phyloP scores from a whole-genome alignment of 2,888 invertebrate species.

The Crocallis elinguaria region DNA sequence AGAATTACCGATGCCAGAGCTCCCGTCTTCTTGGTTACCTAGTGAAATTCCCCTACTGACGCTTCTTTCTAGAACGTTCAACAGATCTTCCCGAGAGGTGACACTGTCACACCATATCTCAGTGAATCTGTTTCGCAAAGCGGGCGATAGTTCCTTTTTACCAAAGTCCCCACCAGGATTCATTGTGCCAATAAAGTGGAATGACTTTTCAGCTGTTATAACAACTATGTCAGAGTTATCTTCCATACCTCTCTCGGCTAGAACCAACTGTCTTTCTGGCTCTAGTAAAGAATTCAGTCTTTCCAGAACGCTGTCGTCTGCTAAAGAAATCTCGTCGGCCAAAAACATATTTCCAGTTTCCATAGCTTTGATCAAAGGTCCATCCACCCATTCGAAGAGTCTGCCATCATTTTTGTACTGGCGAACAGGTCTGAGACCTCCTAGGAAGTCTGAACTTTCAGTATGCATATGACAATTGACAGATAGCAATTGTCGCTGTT shows the following conservation, averaged over 20 bases:
- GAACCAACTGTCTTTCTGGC: conserved; percentile 94
- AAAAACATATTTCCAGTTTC: conserved; percentile 93
- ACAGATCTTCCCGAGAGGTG: conserved; percentile 89
- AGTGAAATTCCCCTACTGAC: conserved; percentile 83
- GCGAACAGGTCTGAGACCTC: conserved; percentile 96
- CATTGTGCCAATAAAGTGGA: conserved; percentile 98
- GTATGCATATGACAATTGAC: conserved; percentile 99
- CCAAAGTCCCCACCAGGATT: conserved; percentile 99
- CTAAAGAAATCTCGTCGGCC: conserved; percentile 99
- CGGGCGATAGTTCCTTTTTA: conserved; percentile 99
- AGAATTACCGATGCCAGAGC: conserved; percentile 86
- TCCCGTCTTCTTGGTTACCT: conserved; percentile 80
- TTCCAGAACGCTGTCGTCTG: conserved; percentile 99
- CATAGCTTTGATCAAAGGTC: conserved; percentile 97
- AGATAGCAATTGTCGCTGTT: conserved; percentile 87
- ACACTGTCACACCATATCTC: conserved; percentile 98
- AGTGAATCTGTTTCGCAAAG: conserved; percentile 98
- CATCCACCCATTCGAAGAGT: conserved; percentile 99
- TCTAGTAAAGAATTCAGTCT: conserved; percentile 97
- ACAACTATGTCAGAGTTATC: conserved; percentile 84
- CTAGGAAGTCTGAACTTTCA: conserved; percentile 98
- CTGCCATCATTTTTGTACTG: conserved; percentile 85
- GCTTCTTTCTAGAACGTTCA: conserved; percentile 92
- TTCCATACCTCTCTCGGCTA: conserved; percentile 95
- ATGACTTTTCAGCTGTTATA: conserved; percentile 89